Percentiles rank a stretch among this genome's conserved stretches.
These are phyloP conservation scores for Cavia aperea DNA, from an alignment of 2,113 vertebrate species.

Conservation along the genomic window DNA sequence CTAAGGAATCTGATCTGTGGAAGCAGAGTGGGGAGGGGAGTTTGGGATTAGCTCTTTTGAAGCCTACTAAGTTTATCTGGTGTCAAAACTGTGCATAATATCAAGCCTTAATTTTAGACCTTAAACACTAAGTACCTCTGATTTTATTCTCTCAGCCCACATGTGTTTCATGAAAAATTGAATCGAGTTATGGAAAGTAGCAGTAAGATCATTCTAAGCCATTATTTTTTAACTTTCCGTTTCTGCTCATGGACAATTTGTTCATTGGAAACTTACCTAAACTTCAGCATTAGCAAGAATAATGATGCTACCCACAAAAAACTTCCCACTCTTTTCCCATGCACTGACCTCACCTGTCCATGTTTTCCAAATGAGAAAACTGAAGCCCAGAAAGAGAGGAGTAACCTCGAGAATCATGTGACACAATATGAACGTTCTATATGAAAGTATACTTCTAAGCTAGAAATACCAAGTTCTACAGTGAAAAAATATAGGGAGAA, in stretches of 20 bases:
- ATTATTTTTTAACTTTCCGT: not conserved
- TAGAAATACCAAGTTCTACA: not conserved
- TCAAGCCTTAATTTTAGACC: not conserved
- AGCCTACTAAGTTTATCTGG: not conserved
- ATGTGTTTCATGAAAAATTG: not conserved
- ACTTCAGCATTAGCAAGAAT: not conserved
- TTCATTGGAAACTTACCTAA: not conserved
- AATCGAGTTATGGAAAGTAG: constrained; percentile 5
- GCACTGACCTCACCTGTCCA: not conserved
- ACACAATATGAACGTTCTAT: not conserved
- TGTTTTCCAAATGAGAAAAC: not conserved
- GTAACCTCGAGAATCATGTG: not conserved
- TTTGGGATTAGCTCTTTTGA: not conserved
- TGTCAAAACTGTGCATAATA: not conserved
- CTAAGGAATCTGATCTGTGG: not conserved
- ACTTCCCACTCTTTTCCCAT: not conserved
- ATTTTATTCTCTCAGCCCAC: not conserved
- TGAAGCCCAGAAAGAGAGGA: not conserved
- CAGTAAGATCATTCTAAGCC: not conserved
- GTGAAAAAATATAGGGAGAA: not conserved
- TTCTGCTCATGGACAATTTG: not conserved
- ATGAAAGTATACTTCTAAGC: not conserved
- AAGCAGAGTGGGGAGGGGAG: not conserved
- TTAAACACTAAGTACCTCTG: not conserved
- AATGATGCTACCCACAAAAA: not conserved